Evolutionary conservation across 1,140 invertebrate species (phyloP).

Genomic region (Ceratosolen solmsi): DNA sequence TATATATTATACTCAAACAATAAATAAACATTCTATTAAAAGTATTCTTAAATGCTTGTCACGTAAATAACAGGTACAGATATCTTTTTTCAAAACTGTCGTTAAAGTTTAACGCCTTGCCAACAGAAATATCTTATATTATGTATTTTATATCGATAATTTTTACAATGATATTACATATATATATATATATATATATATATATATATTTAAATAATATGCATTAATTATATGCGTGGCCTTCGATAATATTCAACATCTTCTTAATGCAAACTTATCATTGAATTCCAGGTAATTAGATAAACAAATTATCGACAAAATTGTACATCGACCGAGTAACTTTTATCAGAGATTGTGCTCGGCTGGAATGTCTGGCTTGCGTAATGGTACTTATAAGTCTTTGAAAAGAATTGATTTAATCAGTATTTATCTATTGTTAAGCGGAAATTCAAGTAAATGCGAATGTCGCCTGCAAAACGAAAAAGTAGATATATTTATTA

Average conservation of each 20-base stretch:
- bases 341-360: conserved; percentile 17
- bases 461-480: neutral
- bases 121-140: neutral
- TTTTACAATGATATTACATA: no score
- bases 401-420: neutral
- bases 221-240: neutral
- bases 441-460: neutral
- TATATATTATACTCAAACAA: neutral
- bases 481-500: neutral
- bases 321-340: neutral
- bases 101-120: neutral
- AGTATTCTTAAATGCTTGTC: neutral
- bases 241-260: neutral
- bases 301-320: conserved; percentile 35
- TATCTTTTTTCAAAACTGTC: conserved; percentile 7
- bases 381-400: conserved; percentile 2
- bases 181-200: no score
- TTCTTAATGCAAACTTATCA: conserved; percentile 27
- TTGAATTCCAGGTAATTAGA: conserved; percentile 32
- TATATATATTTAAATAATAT: neutral
- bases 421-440: neutral
- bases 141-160: conserved; percentile 9
- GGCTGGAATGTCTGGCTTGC: neutral
- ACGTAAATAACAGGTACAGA: neutral
- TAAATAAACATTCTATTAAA: neutral